Percentiles rank a stretch among this genome's conserved stretches.
Evolutionary conservation across 1,140 invertebrate genomes (phyloP).

Genomic region (Chelonus insularis): DNA sequence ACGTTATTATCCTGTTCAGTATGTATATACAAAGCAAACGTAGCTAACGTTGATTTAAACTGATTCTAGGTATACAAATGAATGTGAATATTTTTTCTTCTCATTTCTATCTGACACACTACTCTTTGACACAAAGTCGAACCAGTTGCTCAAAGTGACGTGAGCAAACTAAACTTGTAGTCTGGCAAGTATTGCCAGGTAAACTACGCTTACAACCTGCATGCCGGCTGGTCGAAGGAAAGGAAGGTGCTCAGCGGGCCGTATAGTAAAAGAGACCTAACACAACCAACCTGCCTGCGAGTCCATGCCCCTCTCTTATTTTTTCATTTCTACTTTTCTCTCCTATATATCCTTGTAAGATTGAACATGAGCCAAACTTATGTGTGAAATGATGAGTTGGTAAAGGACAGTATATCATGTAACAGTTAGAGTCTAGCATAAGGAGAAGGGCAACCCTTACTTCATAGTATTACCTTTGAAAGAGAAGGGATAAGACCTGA

Average conservation of each 20-base stretch:
- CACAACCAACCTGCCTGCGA: background rate
- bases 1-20: no score
- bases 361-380: background rate
- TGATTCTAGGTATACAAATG: no score
- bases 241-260: slow-evolving; percentile 23
- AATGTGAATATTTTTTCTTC: no score
- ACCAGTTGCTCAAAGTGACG: slow-evolving; percentile 60
- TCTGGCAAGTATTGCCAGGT: slow-evolving; percentile 59
- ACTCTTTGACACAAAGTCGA: slow-evolving; percentile 31
- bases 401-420: background rate
- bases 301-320: no score
- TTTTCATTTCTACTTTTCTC: no score
- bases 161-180: slow-evolving; percentile 58
- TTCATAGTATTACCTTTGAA: no score
- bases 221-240: slow-evolving; percentile 29
- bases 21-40: no score
- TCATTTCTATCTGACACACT: no score
- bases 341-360: no score
- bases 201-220: slow-evolving; percentile 47
- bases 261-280: slow-evolving; percentile 30
- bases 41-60: no score
- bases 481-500: slow-evolving; percentile 7
- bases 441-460: no score
- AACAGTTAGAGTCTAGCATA: no score
- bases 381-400: background rate